These are phyloP conservation scores for Xylota sylvarum DNA, from an alignment of 2,888 invertebrate genomes.

Conservation along the genomic window DNA sequence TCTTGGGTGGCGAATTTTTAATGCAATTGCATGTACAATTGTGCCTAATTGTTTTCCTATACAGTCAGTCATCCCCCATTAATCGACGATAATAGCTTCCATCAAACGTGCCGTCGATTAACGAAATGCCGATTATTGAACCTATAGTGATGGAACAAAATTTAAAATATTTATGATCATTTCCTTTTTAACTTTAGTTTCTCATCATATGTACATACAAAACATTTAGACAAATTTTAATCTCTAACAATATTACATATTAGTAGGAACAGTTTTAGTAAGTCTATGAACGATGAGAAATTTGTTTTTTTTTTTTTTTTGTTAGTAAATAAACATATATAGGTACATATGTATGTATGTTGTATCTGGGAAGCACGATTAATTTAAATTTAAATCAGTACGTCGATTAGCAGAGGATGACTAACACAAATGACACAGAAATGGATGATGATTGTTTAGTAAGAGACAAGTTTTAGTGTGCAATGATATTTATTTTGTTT, in stretches of 20 bases:
- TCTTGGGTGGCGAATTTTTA: constrained; percentile 58
- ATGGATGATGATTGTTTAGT: constrained; percentile 45
- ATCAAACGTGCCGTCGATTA: constrained; percentile 65
- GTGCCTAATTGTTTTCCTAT: constrained; percentile 68
- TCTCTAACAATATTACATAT: constrained; percentile 12
- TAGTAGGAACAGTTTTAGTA: constrained; percentile 36
- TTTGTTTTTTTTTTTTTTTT: constrained; percentile 19
- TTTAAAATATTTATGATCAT: constrained; percentile 67
- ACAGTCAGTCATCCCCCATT: constrained; percentile 69
- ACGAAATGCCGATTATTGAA: constrained; percentile 55
- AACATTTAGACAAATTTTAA: constrained; percentile 52
- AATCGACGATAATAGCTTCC: constrained; percentile 64
- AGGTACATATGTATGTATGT: background rate
- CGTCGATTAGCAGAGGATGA: constrained; percentile 54
- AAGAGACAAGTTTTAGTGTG: constrained; percentile 10
- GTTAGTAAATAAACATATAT: constrained; percentile 42
- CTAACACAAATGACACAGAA: constrained; percentile 61
- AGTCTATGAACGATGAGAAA: constrained; percentile 49
- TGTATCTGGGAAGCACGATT: constrained; percentile 32
- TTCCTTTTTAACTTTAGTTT: constrained; percentile 39
- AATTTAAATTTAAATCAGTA: constrained; percentile 37
- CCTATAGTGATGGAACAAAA: constrained; percentile 75
- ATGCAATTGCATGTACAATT: constrained; percentile 66
- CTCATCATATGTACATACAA: constrained; percentile 60
- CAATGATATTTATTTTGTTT: background rate